phyloP scores from a whole-genome alignment of 2,888 invertebrate genomes.

The Neoascia interrupta region DNA sequence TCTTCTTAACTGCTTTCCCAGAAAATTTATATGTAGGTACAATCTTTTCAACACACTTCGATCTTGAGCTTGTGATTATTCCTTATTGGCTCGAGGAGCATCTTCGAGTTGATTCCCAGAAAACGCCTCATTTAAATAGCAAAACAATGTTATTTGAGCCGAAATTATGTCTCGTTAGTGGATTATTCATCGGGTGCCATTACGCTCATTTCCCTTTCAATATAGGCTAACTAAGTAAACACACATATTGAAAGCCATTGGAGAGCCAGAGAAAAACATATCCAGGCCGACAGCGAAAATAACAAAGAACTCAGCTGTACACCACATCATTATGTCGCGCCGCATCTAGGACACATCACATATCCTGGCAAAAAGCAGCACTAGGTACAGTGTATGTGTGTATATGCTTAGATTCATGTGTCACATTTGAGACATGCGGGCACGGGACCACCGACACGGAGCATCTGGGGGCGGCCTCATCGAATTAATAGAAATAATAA shows the following conservation, averaged over 20 bases:
- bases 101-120: too few species aligned
- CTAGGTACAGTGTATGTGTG: too few species aligned
- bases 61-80: too few species aligned
- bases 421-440: conserved; percentile 61
- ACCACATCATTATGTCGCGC: conserved; percentile 64
- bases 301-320: conserved; percentile 62
- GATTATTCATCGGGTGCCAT: conserved; percentile 72
- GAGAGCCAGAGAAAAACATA: conserved; percentile 55
- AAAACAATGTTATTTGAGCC: conserved; percentile 71
- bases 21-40: too few species aligned
- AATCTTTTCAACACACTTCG: too few species aligned
- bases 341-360: conserved; percentile 54
- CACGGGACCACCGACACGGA: conserved; percentile 31
- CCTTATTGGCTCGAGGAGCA: too few species aligned
- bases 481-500: conserved; percentile 67
- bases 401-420: conserved; percentile 65
- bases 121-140: too few species aligned
- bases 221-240: conserved; percentile 71
- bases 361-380: too few species aligned
- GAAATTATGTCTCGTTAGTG: conserved; percentile 73
- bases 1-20: too few species aligned
- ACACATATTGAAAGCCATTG: conserved; percentile 70
- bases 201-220: conserved; percentile 65
- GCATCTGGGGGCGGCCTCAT: conserved; percentile 59
- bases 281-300: conserved; percentile 59